Evolutionary conservation across 2,797 vertebrate genomes (phyloP), one percentile per base, ranked within the genome.

Genomic region (Macropus fuliginosus): DNA sequence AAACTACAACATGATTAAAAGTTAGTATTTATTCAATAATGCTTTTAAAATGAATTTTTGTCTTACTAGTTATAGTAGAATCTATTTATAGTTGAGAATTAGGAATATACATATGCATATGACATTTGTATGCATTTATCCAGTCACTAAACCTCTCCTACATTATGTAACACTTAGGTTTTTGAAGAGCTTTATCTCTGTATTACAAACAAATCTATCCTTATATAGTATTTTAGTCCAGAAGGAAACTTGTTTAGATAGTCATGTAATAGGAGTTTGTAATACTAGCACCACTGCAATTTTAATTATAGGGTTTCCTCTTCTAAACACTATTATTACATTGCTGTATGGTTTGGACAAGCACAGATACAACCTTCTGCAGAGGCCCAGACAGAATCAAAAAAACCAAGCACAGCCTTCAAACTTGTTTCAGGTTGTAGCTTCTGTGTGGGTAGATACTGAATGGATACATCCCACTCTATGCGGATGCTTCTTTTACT

Each of bases 271-370:
- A 90, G 92, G 46, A 95, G 92, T 62, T 91, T 91, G 34, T 40
- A 52, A 90, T 90, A 24, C 92, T 55, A 10, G 27, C 34, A 46
- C 34, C 56, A 54, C 29, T 92, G 28, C 3, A 27, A n/a, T 97
- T 4, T 11, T 56, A 93, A 50, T 74, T 54, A 90, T 4, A 62
- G 18, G 52, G n/a, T 93, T 96, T 93, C 59, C 56, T 93, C 54
- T 95, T 55, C 34, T 91, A 89, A 93, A 62, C 87, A 54, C 27
- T 46, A 54, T 94, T 52, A 55, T 93, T 92, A 91, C 94, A 87
- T 93, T 87, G 55, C 21, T 31, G 40, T 94, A 3, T 54, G 28
- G 40, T 81, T 94, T 46, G 54, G 56, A 74, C 46, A 94, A 56
- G 56, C 81, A 93, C 59, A 87, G 34, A 34, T 29, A 93, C 55